Percentiles rank a stretch among this genome's conserved stretches.
These are phyloP conservation scores for Sciurus niger DNA, from an alignment of 2,113 vertebrate species.

Conservation along the genomic window DNA sequence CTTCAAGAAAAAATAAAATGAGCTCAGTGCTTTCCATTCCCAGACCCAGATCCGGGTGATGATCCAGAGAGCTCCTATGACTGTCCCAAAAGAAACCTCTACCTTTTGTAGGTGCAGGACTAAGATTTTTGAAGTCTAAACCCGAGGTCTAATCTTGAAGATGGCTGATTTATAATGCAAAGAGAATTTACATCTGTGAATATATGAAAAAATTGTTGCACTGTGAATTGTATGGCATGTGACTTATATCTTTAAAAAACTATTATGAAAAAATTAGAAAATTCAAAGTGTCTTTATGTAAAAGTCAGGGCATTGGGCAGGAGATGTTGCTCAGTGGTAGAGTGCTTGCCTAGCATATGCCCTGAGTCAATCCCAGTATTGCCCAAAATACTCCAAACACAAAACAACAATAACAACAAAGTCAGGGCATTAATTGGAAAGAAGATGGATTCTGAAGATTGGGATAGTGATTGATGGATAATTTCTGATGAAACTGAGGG, in stretches of 20 bases:
- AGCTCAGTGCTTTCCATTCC: fast-evolving
- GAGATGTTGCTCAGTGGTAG: too few relatives aligned
- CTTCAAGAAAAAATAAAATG: background rate
- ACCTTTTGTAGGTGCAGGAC: background rate
- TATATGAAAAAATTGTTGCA: background rate
- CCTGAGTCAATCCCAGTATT: too few relatives aligned
- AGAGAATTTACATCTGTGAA: background rate
- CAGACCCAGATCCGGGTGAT: background rate
- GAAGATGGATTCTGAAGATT: background rate
- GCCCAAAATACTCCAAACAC: too few relatives aligned
- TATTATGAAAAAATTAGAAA: background rate
- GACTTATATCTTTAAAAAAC: background rate
- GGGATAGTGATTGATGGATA: background rate
- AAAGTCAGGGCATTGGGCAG: background rate
- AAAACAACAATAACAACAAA: too few relatives aligned
- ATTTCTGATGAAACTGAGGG: background rate
- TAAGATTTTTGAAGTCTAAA: background rate
- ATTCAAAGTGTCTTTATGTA: background rate
- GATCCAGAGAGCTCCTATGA: background rate
- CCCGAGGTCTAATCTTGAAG: background rate
- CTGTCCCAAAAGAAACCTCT: background rate
- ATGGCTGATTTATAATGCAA: background rate
- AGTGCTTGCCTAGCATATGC: too few relatives aligned
- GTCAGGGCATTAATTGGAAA: background rate
- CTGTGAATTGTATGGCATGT: background rate